Evolutionary conservation across 2,113 vertebrate species (phyloP).

Genomic region (Okapia johnstoni): DNA sequence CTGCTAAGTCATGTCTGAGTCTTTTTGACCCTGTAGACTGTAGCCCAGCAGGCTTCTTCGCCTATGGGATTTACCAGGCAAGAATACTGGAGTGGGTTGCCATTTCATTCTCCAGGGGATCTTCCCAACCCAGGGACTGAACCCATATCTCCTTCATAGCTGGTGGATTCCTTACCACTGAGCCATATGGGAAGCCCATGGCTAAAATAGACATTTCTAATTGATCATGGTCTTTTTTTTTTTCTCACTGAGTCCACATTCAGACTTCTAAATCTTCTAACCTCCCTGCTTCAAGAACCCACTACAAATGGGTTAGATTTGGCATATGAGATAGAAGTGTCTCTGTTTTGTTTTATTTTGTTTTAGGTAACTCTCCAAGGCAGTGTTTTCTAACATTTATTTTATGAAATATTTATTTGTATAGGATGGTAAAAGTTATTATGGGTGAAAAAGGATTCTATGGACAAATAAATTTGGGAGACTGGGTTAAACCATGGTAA

Average conservation of each 20-base stretch:
- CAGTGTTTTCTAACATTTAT: background rate
- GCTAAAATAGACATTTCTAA: background rate
- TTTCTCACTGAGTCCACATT: background rate
- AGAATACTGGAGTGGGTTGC: background rate
- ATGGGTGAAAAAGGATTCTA: background rate
- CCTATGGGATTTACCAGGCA: background rate
- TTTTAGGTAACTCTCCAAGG: background rate
- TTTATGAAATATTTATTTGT: background rate
- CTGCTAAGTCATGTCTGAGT: background rate
- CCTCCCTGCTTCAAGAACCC: background rate
- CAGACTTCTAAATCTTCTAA: background rate
- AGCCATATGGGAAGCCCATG: background rate
- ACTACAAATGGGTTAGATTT: background rate
- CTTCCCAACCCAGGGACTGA: background rate
- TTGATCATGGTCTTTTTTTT: background rate
- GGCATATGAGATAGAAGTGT: background rate
- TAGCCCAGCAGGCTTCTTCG: background rate
- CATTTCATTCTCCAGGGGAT: background rate
- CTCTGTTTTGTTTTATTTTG: background rate
- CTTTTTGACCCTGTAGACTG: background rate
- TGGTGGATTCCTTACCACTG: background rate
- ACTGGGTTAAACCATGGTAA: background rate
- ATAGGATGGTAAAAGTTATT: background rate
- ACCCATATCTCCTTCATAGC: background rate
- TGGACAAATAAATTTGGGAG: background rate